phyloP scores from a whole-genome alignment of 1,140 invertebrate genomes.

The Samia ricini region DNA sequence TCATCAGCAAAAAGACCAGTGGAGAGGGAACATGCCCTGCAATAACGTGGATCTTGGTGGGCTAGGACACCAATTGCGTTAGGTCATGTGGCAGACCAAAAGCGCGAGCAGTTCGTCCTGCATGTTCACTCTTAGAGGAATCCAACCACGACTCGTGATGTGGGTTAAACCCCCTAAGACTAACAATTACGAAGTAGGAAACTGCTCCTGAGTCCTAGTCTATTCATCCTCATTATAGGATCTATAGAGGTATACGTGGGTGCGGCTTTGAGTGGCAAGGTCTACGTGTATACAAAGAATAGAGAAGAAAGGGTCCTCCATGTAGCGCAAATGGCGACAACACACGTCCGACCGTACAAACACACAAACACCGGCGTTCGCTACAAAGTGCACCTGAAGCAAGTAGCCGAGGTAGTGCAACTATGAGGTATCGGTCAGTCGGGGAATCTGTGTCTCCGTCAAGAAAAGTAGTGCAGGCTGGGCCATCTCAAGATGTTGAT shows the following conservation, averaged over 20 bases:
- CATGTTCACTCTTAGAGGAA: not conserved
- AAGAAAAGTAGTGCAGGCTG: not conserved
- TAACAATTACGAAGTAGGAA: constrained; percentile 9
- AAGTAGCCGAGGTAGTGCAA: constrained; percentile 1
- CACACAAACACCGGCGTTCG: constrained; percentile 11
- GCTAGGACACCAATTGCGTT: constrained; percentile 9
- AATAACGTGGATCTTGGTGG: constrained; percentile 5
- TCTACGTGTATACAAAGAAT: not conserved
- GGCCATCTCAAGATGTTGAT: not conserved
- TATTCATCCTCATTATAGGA: constrained; percentile 11
- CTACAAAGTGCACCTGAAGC: not conserved
- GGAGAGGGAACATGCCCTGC: no score
- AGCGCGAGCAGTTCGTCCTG: constrained; percentile 11
- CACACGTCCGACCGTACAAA: constrained; percentile 7
- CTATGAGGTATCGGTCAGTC: not conserved
- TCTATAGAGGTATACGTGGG: constrained; percentile 25
- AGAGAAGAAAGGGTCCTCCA: not conserved
- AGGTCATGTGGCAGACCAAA: constrained; percentile 16
- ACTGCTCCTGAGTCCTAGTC: constrained; percentile 10
- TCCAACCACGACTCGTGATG: constrained; percentile 3
- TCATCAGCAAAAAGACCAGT: constrained; percentile 15
- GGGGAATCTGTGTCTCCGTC: constrained; percentile 6
- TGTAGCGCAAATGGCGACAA: not conserved
- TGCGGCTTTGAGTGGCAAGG: constrained; percentile 5
- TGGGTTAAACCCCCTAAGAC: constrained; percentile 9